Evolutionary conservation across 2,113 vertebrate genomes (phyloP).

Genomic region (Phoenicopterus ruber): DNA sequence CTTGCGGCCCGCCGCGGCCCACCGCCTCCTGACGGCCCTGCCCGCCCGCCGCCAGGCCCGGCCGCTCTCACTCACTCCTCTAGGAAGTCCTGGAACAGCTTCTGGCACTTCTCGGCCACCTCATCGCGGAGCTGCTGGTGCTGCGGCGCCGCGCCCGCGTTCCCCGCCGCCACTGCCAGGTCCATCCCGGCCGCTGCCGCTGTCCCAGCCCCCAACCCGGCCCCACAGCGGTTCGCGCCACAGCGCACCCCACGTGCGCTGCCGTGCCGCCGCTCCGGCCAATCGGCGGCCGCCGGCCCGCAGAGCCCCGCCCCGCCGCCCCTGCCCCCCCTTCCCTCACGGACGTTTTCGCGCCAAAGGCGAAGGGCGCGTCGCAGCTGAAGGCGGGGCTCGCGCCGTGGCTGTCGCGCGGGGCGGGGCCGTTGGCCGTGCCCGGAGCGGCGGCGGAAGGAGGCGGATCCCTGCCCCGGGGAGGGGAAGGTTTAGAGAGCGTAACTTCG

Average conservation of each 20-base stretch:
- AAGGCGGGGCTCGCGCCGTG: neutral
- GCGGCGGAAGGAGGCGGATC: too few relatives aligned
- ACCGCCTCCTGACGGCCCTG: neutral
- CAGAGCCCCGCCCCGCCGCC: too few relatives aligned
- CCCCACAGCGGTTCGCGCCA: constrained; percentile 78
- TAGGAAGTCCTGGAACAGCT: constrained; percentile 95
- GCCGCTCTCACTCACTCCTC: constrained; percentile 88
- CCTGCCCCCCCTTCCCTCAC: neutral
- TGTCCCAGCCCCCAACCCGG: accelerated
- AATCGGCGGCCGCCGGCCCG: neutral
- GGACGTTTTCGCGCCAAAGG: constrained; percentile 70
- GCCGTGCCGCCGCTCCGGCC: constrained; percentile 60
- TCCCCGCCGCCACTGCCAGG: constrained; percentile 49
- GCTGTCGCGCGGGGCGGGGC: too few relatives aligned
- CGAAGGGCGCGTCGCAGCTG: accelerated
- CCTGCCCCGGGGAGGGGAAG: neutral
- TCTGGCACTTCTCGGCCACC: constrained; percentile 96
- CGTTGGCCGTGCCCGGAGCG: neutral
- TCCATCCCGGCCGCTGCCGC: constrained; percentile 29
- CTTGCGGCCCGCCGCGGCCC: neutral
- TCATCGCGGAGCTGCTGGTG: constrained; percentile 88
- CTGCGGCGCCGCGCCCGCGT: constrained; percentile 71
- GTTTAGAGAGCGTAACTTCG: accelerated
- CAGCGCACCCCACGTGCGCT: constrained; percentile 63
- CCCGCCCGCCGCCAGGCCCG: neutral